phyloP scores from a whole-genome alignment of 1,140 invertebrate genomes.

The Leptinotarsa texana region DNA sequence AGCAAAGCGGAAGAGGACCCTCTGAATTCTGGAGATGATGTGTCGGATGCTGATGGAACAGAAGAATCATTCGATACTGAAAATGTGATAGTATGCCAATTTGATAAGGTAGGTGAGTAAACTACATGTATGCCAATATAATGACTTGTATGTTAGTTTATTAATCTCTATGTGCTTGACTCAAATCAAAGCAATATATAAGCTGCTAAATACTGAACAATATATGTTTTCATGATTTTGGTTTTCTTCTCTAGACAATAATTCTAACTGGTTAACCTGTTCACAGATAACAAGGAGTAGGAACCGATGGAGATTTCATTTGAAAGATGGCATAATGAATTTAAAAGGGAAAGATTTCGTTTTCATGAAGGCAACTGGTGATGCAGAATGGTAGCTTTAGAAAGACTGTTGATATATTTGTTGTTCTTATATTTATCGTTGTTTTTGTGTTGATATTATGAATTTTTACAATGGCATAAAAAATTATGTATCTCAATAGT shows the following conservation, averaged over 20 bases:
- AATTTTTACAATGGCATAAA: no score
- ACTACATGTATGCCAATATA: not conserved
- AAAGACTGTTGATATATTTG: not conserved
- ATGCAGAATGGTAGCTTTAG: slow-evolving; percentile 88
- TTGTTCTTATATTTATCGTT: slow-evolving; percentile 11
- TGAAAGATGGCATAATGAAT: slow-evolving; percentile 99
- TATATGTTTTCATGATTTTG: no score
- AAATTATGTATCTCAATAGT: no score
- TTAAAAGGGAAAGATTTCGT: slow-evolving; percentile 96
- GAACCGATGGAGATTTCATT: slow-evolving; percentile 98
- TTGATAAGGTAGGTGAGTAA: slow-evolving; percentile 73
- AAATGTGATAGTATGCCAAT: slow-evolving; percentile 98
- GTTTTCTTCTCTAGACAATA: no score
- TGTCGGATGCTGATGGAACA: slow-evolving; percentile 90
- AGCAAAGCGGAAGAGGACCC: slow-evolving; percentile 81
- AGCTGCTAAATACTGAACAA: no score
- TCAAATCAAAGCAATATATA: no score
- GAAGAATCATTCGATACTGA: slow-evolving; percentile 95
- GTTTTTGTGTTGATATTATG: not conserved
- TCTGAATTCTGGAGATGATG: slow-evolving; percentile 93
- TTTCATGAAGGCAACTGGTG: slow-evolving; percentile 96
- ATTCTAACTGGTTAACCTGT: slow-evolving; percentile 1
- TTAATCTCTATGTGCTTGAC: no score
- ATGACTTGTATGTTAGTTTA: no score
- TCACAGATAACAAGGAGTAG: slow-evolving; percentile 87